Evolutionary conservation across 2,888 invertebrate species (phyloP), one percentile per base, ranked within the genome.

Genomic region (Ceratothoa steindachneri): DNA sequence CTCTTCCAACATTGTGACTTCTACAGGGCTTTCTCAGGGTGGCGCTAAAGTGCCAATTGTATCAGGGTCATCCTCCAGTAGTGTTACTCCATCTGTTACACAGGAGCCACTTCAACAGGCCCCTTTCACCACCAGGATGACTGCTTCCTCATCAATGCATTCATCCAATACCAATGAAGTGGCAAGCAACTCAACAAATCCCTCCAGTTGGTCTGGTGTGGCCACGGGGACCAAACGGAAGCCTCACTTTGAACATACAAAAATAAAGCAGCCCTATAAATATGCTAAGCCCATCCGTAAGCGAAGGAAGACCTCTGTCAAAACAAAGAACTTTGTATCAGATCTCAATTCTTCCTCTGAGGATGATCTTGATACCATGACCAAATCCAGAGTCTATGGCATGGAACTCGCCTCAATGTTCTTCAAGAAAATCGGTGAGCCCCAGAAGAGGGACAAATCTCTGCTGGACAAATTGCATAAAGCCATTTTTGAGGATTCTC

Each of bases 401-500:
- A 53, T 53, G 7, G 71, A 71, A 41, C 28, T 71, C 4, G 71
- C 71, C n/a, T 31, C 71, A 12, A 60, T 60, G 60, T 60, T 60
- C 22, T 60, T 60, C 9, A 60, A 51, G 22, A 71, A 66, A 66
- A 27, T 9, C n/a, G 66, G 64, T 4, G 41, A 71, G 9, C 29
- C 64, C 19, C 31, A 64, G 1, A 71, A 65, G 28, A 30, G 27
- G n/a, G 22, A 65, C 65, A 66, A 29, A 41, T 28, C 66, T 5
- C 22, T 71, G 3, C 66, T 71, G 41, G 71, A 71, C 24, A 64
- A 71, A 28, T 28, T 71, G 3, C 71, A 71, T 66, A 71, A 71
- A 41, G 31, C 71, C n/a, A 65, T 71, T n/a, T 71, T 71, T 30
- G 51, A 66, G 12, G 41, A 60, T n/a, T 51, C 66, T 15, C 31